Conservation (phyloP, 35 echinoderm and acorn worm genomes). For the Amphiura filiformis region DNA sequence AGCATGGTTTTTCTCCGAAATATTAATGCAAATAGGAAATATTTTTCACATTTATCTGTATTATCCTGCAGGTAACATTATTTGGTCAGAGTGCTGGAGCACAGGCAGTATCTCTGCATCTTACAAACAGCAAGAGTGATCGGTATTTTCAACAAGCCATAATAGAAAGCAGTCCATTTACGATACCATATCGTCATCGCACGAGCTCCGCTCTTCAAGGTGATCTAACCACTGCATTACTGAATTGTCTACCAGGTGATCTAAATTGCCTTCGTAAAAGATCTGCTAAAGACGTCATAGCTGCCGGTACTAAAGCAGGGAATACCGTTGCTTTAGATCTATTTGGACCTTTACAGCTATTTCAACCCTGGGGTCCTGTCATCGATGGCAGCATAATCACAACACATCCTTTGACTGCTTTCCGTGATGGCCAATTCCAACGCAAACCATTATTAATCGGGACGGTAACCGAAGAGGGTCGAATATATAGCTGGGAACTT, state of each 20-base stretch:
- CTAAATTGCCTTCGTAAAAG: background rate
- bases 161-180: conserved; percentile 49
- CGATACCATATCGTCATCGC: conserved; percentile 22
- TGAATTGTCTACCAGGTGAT: background rate
- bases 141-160: conserved; percentile 46
- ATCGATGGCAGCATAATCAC: background rate
- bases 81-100: conserved; percentile 63
- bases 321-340: background rate
- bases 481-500: conserved; percentile 18
- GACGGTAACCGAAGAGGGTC: conserved; percentile 27
- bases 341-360: background rate
- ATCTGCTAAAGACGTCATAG: background rate
- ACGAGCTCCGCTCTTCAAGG: background rate
- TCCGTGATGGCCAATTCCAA: conserved; percentile 31
- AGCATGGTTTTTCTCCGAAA: no score
- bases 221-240: background rate
- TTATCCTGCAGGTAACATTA: conserved; percentile 56
- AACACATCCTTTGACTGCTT: background rate
- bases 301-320: background rate
- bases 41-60: no score
- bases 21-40: no score
- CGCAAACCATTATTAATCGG: conserved; percentile 50
- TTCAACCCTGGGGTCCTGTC: background rate
- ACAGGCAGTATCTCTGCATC: conserved; percentile 43
- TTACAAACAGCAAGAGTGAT: background rate